Evolutionary conservation across 2,113 vertebrate genomes (phyloP).

Genomic region (Sander lucioperca): DNA sequence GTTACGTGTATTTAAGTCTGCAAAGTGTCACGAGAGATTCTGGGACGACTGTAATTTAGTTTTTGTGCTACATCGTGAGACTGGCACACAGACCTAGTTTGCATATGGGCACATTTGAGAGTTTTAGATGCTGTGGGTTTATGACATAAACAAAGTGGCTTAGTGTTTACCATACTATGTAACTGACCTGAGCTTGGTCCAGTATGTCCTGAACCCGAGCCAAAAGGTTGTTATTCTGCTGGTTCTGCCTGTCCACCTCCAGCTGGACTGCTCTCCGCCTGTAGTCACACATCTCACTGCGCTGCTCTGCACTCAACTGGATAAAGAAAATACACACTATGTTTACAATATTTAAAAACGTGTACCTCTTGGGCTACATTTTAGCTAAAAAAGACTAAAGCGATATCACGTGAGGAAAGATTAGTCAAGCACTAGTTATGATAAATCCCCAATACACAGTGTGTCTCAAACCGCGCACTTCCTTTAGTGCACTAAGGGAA

Average conservation of each 20-base stretch:
- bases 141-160: background rate
- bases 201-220: conserved; percentile 87
- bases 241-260: conserved; percentile 82
- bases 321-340: conserved; percentile 34
- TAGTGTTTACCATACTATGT: background rate
- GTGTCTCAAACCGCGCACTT: too few relatives aligned
- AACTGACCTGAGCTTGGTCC: conserved; percentile 87
- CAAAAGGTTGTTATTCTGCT: conserved; percentile 82
- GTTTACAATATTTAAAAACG: background rate
- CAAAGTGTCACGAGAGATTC: conserved; percentile 39
- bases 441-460: background rate
- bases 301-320: conserved; percentile 89
- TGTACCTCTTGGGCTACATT: background rate
- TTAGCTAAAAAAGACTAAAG: background rate
- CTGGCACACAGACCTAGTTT: conserved; percentile 43
- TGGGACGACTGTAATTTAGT: conserved; percentile 45
- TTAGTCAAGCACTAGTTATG: background rate
- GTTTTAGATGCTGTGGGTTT: background rate
- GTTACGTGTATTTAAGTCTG: conserved; percentile 51
- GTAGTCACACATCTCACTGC: conserved; percentile 87
- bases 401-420: background rate
- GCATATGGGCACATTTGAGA: background rate
- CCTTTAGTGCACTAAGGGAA: too few relatives aligned
- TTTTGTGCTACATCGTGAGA: conserved; percentile 25
- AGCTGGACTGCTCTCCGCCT: conserved; percentile 87